These are phyloP conservation scores for Hyaena hyaena DNA, from an alignment of 2,113 vertebrate genomes.

Conservation along the genomic window DNA sequence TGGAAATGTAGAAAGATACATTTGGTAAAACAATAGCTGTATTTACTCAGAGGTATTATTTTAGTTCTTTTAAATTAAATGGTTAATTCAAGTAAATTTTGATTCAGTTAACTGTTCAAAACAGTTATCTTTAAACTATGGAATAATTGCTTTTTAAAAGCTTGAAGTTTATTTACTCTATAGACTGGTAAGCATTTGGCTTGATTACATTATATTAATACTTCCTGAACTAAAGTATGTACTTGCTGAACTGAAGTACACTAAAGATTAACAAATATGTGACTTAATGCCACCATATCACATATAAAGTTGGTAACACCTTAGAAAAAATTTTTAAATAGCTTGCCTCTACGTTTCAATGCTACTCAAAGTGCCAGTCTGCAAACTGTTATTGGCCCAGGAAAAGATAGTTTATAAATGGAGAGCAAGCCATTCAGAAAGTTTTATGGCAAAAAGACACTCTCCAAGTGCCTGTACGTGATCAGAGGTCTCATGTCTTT, in stretches of 20 bases:
- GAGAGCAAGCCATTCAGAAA: neutral
- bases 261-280: constrained; percentile 44
- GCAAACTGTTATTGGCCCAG: neutral
- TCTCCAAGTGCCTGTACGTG: neutral
- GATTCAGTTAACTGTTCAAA: constrained; percentile 1
- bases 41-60: constrained; percentile 18
- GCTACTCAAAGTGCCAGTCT: neutral
- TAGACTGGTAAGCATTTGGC: neutral
- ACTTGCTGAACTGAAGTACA: neutral
- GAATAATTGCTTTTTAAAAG: constrained; percentile 38
- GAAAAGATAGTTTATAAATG: neutral
- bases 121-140: constrained; percentile 21
- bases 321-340: constrained; percentile 10
- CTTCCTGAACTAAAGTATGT: neutral
- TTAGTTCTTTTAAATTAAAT: constrained; percentile 44
- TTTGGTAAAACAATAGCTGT: neutral
- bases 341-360: neutral
- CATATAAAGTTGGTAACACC: neutral
- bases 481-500: neutral
- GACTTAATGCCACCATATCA: neutral
- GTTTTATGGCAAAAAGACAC: neutral
- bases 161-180: constrained; percentile 29
- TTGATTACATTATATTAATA: neutral
- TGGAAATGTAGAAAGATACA: constrained; percentile 36
- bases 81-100: neutral